Percentiles rank a stretch among this genome's conserved stretches.
phyloP scores from a whole-genome alignment of 2,888 invertebrate species.

The Mactromeris polynyma region DNA sequence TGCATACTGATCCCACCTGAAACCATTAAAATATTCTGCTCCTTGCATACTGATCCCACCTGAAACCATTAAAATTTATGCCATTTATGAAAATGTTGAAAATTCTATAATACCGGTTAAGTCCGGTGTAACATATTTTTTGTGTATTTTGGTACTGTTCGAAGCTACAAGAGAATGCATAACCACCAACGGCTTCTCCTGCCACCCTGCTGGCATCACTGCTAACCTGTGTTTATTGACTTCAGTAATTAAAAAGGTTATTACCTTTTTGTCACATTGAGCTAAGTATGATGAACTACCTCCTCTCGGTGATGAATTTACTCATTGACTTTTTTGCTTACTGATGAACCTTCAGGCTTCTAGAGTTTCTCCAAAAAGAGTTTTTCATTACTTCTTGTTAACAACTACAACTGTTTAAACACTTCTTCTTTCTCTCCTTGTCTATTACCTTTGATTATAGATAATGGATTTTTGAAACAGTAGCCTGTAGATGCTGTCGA shows the following conservation, averaged over 20 bases:
- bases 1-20: too few species aligned
- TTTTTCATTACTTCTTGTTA: not conserved
- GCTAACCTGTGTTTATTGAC: not conserved
- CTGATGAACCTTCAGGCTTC: conserved; percentile 22
- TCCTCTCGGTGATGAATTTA: not conserved
- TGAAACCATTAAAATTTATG: too few species aligned
- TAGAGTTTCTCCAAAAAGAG: not conserved
- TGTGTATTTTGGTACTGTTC: too few species aligned
- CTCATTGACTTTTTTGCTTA: not conserved
- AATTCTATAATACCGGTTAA: too few species aligned
- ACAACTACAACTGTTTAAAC: conserved; percentile 16
- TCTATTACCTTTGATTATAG: conserved; percentile 35
- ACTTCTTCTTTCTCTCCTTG: not conserved
- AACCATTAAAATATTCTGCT: too few species aligned
- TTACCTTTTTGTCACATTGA: conserved; percentile 14
- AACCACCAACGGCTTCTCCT: too few species aligned
- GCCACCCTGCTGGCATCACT: not conserved
- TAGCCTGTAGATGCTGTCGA: conserved; percentile 14
- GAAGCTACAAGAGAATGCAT: too few species aligned
- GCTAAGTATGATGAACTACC: conserved; percentile 6
- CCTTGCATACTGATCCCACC: too few species aligned
- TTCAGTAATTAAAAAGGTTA: conserved; percentile 12
- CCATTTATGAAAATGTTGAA: too few species aligned
- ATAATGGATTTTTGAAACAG: conserved; percentile 41
- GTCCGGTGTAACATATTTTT: too few species aligned